Evolutionary conservation across 2,113 vertebrate species (phyloP).

Genomic region (Riparia riparia): DNA sequence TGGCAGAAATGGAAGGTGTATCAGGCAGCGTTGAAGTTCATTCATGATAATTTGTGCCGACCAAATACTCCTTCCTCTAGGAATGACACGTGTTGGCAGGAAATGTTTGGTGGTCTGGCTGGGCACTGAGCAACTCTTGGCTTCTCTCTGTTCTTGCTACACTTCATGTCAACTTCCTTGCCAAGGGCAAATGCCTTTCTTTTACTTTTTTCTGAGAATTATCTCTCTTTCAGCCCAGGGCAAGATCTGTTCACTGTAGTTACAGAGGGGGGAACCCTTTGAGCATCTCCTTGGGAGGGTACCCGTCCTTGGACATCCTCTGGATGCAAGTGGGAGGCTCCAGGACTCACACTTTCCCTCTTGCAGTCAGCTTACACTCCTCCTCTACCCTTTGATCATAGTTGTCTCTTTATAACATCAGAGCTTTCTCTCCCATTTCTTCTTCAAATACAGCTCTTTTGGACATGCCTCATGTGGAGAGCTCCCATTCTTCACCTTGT

Average conservation of each 20-base stretch:
- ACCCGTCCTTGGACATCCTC: background rate
- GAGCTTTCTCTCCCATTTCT: background rate
- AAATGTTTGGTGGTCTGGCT: constrained; percentile 23
- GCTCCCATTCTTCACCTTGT: fast-evolving
- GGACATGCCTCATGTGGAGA: background rate
- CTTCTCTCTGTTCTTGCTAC: background rate
- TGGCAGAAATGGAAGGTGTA: constrained; percentile 20
- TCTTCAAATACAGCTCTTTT: background rate
- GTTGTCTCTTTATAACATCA: background rate
- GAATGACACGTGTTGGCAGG: constrained; percentile 15
- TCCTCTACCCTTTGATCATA: background rate
- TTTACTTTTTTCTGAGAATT: background rate
- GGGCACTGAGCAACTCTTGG: constrained; percentile 41
- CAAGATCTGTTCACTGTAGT: background rate
- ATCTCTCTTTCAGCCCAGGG: background rate
- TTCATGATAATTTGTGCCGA: constrained; percentile 1
- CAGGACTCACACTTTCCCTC: background rate
- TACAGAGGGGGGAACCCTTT: background rate
- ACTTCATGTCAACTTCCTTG: background rate
- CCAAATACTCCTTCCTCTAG: constrained; percentile 16
- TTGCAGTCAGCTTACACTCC: fast-evolving
- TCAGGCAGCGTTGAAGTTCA: constrained; percentile 9
- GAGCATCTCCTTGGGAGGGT: background rate
- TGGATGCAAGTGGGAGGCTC: background rate
- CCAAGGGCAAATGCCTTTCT: background rate